Base-by-base conservation (phyloP, 2,888 invertebrate species). In the Limnephilus marmoratus region DNA sequence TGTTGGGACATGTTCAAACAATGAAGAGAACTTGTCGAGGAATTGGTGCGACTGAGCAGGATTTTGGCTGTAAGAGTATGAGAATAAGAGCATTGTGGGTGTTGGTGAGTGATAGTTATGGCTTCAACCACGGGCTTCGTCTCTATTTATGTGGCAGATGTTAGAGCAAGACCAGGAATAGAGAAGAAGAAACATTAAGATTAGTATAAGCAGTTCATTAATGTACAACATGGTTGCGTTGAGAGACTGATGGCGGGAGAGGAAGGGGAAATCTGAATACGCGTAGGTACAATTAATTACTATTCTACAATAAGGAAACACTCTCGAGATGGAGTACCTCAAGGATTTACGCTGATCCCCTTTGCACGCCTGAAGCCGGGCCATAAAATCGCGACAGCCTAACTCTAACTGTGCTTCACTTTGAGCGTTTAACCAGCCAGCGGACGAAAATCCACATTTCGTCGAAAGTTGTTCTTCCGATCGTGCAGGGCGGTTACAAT, bases 151-250 rank as follows among this genome's bases (percentile, higher is more conserved):
- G 87, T 87, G 53, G 87, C 87, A 87, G 87, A 87, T 87, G 87
- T 45, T 87, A 87, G 31, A 49, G 80, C 88, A 80, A 37, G 11
- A n/a, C 88, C 80, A 34, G 80, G 41, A 80, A 89, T 89, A 89
- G 80, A 89, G 87, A 87, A 87, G 83, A 83, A 83, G 53, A 68
- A 81, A 81, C 88, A 89, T 89, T 80, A 89, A 89, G 88, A 89
- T 89, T 89, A 89, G 88, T 89, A 81, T 82, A 90, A 82, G 90
- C 90, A 82, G 90, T 82, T 90, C 90, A 90, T 90, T 90, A 90
- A 90, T 82, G 90, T 45, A 90, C 53, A 90, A 31, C 90, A 81
- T 31, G 45, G 9, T 45, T 31, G 82, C 45, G 90, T 31, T 82
- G 90, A 90, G 81, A 82, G 82, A 90, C 45, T 41, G 80, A 37